phyloP scores from a whole-genome alignment of 2,113 vertebrate species.

The Trachemys scripta region DNA sequence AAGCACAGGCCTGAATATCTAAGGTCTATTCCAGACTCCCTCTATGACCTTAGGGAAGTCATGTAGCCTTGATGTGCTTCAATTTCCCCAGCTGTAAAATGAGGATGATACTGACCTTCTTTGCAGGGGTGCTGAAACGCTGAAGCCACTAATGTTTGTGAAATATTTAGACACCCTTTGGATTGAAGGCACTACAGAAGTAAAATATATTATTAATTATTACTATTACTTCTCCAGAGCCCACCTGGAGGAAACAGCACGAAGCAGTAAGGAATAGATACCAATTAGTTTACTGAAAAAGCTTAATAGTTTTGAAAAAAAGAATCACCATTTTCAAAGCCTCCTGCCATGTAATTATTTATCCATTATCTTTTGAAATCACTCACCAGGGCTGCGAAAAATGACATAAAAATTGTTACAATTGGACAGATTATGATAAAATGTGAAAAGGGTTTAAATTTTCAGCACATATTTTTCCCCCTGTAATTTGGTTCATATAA shows the following conservation, averaged over 20 bases:
- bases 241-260: background rate
- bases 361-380: background rate
- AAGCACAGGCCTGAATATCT: background rate
- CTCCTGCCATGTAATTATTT: background rate
- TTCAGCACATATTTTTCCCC: background rate
- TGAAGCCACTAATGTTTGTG: background rate
- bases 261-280: background rate
- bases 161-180: background rate
- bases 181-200: background rate
- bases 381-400: background rate
- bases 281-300: background rate
- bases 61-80: background rate
- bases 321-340: fast-evolving
- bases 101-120: background rate
- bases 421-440: background rate
- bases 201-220: constrained; percentile 32
- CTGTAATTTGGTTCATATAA: background rate
- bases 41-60: background rate
- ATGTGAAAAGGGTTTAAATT: background rate
- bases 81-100: background rate
- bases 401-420: background rate
- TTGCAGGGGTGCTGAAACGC: background rate
- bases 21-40: background rate
- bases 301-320: background rate
- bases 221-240: background rate